A percentile compares a stretch with the other conserved stretches of the same genome.
Conservation (phyloP, 2,797 vertebrate genomes). For the Galaxias olidus region DNA sequence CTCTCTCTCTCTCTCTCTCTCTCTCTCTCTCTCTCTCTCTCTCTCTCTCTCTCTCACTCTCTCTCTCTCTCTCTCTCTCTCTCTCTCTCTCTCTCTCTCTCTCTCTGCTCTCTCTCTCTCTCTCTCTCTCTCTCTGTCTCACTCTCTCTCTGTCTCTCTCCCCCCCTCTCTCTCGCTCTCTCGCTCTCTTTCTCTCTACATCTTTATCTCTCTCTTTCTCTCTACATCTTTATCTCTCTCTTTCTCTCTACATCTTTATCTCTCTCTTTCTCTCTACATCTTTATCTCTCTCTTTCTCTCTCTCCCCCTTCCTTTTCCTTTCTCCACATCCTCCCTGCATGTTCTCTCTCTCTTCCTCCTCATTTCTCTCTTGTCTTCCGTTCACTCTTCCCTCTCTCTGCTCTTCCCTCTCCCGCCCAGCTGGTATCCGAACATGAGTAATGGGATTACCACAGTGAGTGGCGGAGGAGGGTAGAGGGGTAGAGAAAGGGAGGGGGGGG, state of each 20-base stretch:
- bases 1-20: conserved; percentile 52
- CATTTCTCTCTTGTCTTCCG: background rate
- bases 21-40: conserved; percentile 49
- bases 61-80: conserved; percentile 25
- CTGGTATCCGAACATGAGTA: conserved; percentile 14
- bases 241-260: conserved; percentile 35
- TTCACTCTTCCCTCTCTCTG: background rate
- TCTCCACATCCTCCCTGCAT: background rate
- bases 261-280: conserved; percentile 65
- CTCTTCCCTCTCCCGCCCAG: background rate
- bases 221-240: conserved; percentile 43
- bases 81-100: conserved; percentile 41
- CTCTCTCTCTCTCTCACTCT: conserved; percentile 62
- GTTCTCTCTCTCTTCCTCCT: background rate
- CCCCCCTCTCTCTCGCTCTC: conserved; percentile 33
- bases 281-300: conserved; percentile 40
- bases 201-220: background rate
- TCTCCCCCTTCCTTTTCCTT: background rate
- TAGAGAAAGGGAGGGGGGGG: conserved; percentile 4
- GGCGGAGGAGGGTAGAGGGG: background rate
- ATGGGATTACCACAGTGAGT: conserved; percentile 15
- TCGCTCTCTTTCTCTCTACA: conserved; percentile 22
- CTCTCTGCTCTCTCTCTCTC: conserved; percentile 2
- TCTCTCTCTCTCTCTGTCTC: background rate
- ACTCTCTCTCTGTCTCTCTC: background rate